Evolutionary conservation across 2,113 vertebrate genomes (phyloP).

Genomic region (Eretmochelys imbricata): DNA sequence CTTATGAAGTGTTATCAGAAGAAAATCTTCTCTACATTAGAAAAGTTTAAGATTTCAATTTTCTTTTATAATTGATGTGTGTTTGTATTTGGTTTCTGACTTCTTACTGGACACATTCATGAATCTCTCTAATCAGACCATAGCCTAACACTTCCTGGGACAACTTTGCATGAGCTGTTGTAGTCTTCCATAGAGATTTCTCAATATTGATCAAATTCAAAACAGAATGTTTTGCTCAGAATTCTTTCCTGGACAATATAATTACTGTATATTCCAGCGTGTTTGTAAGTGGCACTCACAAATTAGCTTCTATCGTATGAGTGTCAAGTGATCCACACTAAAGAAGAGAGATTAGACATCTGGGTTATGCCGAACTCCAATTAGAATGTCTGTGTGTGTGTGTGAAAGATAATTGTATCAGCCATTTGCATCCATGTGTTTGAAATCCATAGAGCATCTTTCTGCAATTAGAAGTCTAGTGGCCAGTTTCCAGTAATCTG

Average conservation of each 20-base stretch:
- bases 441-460: constrained; percentile 17
- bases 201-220: constrained; percentile 34
- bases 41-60: neutral
- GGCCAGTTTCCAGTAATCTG: neutral
- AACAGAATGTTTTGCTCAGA: constrained; percentile 8
- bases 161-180: constrained; percentile 28
- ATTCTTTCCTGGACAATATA: constrained; percentile 15
- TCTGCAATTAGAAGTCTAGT: constrained; percentile 34
- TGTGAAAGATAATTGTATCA: neutral
- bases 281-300: constrained; percentile 13
- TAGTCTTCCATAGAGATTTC: constrained; percentile 43
- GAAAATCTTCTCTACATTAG: neutral
- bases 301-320: constrained; percentile 7
- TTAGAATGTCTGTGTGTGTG: neutral
- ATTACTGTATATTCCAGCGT: constrained; percentile 1
- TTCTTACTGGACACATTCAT: neutral
- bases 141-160: neutral
- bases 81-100: constrained; percentile 22
- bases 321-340: neutral
- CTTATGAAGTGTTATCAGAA: neutral
- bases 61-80: neutral
- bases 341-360: constrained; percentile 17
- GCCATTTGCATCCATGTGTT: neutral
- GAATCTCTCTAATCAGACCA: constrained; percentile 33
- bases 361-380: constrained; percentile 30